Evolutionary conservation across 1,140 invertebrate species (phyloP), one percentile per base, ranked within the genome.

Genomic region (Calliphora vicina): DNA sequence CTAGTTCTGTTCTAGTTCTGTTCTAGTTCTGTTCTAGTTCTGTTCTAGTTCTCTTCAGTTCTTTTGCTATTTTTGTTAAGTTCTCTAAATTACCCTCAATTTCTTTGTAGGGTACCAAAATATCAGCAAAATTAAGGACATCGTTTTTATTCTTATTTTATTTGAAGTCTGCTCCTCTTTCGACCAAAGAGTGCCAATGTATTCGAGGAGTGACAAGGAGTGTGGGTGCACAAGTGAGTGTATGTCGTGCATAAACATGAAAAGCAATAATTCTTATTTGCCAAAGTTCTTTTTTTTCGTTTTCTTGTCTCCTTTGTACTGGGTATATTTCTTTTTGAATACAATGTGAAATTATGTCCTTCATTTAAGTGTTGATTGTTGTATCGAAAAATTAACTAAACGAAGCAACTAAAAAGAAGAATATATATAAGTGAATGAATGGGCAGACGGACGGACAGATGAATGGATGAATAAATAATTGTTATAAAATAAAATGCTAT

Each of bases 361-460:
- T 76, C 73, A 76, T 76, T 76, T 42, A 76, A 76, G 73, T 76
- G 73, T 76, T 76, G 73, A 76, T 76, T 76, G 73, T 76, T 76
- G 73, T 76, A 76, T 76, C 73, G 73, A 42, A 76, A 35, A 76
- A 76, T 76, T 76, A 76, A 76, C 27, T 35, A 76, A 67, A 20
- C 61, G 61, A 67, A 67, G 20, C 10, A 23, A 23, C 61, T 23
- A 67, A 67, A 57, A 57, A 57, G 15, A n/a, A 23, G 20, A 67
- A 67, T 23, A 67, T 42, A 76, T 20, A 42, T n/a, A n/a, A n/a
- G n/a, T n/a, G n/a, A 42, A 35, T 76, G 27, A 29, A 76, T 35
- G 17, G 17, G 17, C 72, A 29, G 26, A 17, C 26, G 50, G n/a
- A 57, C 15, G n/a, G 6, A 20, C n/a, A 67, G 50, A 57, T 6